Evolutionary conservation across 2,888 invertebrate genomes (phyloP), one percentile per base, ranked within the genome.

Genomic region (Chymomyza amoena): DNA sequence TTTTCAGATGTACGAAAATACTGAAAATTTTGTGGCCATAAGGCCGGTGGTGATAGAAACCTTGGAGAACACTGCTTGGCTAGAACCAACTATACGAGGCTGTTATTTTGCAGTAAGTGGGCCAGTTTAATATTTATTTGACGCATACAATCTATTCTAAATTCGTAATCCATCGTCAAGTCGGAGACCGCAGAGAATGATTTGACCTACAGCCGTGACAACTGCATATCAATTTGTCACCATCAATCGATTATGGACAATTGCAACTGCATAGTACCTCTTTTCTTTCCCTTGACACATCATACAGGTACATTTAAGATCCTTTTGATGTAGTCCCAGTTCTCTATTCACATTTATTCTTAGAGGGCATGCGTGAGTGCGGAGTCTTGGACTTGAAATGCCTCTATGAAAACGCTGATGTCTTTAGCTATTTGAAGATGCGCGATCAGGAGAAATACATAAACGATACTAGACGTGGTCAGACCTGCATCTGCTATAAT

Each of bases 181-280:
- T 68, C 75, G 0, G 66, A 69, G 25, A 77, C 74, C 18, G 66
- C 70, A 13, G 66, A 77, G 20, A 60, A 70, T 3, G 63, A 25
- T 7, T 56, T 90, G 18, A 18, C 61, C 4, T 91, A 90, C 66
- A 84, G 81, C 57, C 80, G 77, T 2, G 45, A 75, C 15, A 91
- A 91, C 66, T 91, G 91, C 66, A 59, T 82, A 7, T 71, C 78
- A 1, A 71, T 80, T 51, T 91, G 91, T 36, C 77, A 88, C 6
- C 90, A 91, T 60, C 61, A 73, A 3, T 76, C 86, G 18, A 61
- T 90, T 5, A 39, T 84, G 1, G 61, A 62, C 4, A 59, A 73
- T 57, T 91, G 91, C 71, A 89, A 89, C 15, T 91, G 91, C 66
- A 87, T 89, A 0, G 61, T 89, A 36, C 80, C 89, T 0, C 68